Conservation (phyloP, 2,113 vertebrate species). For the Emberiza fucata region DNA sequence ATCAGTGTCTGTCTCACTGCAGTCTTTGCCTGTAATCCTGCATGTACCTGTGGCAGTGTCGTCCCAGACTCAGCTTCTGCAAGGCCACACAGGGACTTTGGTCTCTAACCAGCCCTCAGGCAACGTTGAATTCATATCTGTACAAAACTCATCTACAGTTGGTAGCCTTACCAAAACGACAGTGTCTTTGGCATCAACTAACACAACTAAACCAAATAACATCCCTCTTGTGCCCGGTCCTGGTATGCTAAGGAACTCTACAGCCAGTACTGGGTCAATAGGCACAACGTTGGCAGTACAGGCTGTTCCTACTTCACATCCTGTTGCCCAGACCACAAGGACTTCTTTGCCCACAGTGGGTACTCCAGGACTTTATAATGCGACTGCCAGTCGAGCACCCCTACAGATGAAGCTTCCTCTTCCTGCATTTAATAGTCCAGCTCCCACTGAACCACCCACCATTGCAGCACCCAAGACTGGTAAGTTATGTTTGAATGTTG, state of each 20-base stretch:
- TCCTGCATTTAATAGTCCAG: constrained; percentile 67
- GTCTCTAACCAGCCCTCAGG: constrained; percentile 78
- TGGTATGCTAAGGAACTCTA: constrained; percentile 73
- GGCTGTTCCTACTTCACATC: constrained; percentile 71
- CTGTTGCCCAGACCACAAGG: constrained; percentile 76
- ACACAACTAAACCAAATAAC: constrained; percentile 73
- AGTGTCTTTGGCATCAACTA: constrained; percentile 73
- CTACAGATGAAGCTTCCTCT: constrained; percentile 78
- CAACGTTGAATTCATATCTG: constrained; percentile 80
- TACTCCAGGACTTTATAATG: constrained; percentile 73
- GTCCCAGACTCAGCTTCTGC: constrained; percentile 80
- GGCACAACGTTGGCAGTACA: constrained; percentile 75
- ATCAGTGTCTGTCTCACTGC: constrained; percentile 78
- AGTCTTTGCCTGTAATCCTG: constrained; percentile 79
- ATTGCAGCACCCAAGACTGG: constrained; percentile 60
- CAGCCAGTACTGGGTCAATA: constrained; percentile 65
- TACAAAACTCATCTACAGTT: constrained; percentile 76
- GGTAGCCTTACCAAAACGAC: constrained; percentile 76
- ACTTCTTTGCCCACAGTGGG: constrained; percentile 75
- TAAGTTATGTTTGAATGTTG: constrained; percentile 62
- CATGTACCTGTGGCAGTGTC: constrained; percentile 82
- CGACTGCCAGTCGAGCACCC: constrained; percentile 58
- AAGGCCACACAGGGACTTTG: constrained; percentile 78
- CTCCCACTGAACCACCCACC: constrained; percentile 61
- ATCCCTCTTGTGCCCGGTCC: constrained; percentile 70